Base-by-base conservation (phyloP, 2,888 invertebrate genomes). In the Caenorhabditis panamensis region DNA sequence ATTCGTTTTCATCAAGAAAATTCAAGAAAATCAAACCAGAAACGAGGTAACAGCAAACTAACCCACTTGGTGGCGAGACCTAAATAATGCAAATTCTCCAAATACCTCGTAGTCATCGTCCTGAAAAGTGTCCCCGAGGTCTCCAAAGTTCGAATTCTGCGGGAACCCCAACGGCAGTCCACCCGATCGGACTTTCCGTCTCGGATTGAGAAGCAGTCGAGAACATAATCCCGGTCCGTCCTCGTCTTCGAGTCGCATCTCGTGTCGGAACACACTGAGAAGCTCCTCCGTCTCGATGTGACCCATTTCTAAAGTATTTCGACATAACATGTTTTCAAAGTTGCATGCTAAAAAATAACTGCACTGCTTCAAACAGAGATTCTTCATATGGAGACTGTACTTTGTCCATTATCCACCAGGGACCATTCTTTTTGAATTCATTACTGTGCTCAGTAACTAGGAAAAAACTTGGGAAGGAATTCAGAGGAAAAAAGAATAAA, bases 81-180 rank as follows among this genome's bases (percentile, higher is more conserved):
- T n/a, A n/a, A n/a, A n/a, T n/a, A n/a, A n/a, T n/a, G n/a, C n/a
- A n/a, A n/a, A n/a, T n/a, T n/a, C n/a, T n/a, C n/a, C n/a, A n/a
- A n/a, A n/a, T n/a, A 80, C 79, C 69, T 80, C 81, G 49, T 83
- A 83, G 49, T 47, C 49, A 28, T 76, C 66, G 47, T 71, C 75
- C n/a, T 59, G 37, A n/a, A 41, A 61, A 9, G 69, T 72, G 11
- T 67, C 78, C 16, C 44, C 59, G 11, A 37, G 1, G 4, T 62
- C 68, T 2, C 83, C 78, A 5, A 64, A 72, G 11, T 82, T 81
- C 2, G 67, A 6, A 28, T 36, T 47, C 24, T 47, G 64, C 41
- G 84, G 67, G 53, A 86, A 86, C 53, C 83, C 75, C 26, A 86
- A 53, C 9, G 85, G 87, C 1, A 87, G 68, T 22, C 87, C 87